Base-by-base conservation (phyloP, 2,113 vertebrate species). In the Stigmatopora nigra region DNA sequence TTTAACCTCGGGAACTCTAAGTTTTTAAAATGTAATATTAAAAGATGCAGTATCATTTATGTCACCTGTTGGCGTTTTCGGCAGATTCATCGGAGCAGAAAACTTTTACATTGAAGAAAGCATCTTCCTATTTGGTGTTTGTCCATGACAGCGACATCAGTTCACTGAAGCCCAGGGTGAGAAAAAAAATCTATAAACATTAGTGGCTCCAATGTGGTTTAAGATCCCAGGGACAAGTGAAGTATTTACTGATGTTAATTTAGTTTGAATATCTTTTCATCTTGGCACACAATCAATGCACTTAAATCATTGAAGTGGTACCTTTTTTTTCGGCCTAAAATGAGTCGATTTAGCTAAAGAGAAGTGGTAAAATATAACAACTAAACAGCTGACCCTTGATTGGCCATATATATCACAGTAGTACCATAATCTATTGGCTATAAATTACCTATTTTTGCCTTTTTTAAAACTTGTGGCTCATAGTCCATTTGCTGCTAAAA, bases 71-170 rank as follows among this genome's bases (percentile, higher is more conserved):
- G 35, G 61, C 48, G 66, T 56, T 55, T 13, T 38, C 58, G 20
- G 57, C 38, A 45, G 52, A 7, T 5, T 49, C 19, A 53, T n/a
- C 20, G 53, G 53, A 48, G 53, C 25, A 47, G 31, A 22, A 65
- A 60, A 60, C 61, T 70, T 70, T 19, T 45, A n/a, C 46, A 51
- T 61, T 44, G 14, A 47, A 69, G 61, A 67, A 31, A 61, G 44
- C 19, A 19, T 52, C 13, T 73, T 70, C 51, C 38, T 53, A 73
- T 75, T 56, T 57, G 12, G 14, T 67, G 51, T 73, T 77, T 25
- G 67, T 78, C 58, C 64, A 16, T 65, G 61, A 75, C 71, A 67
- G 53, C n/a, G 1, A 63, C 52, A 57, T 72, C 61, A 47, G 55
- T 72, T 75, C 62, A 66, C 22, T 63, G 41, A 69, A 72, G 67